Evolutionary conservation across 2,113 vertebrate species (phyloP).

Genomic region (Puntigrus tetrazona): DNA sequence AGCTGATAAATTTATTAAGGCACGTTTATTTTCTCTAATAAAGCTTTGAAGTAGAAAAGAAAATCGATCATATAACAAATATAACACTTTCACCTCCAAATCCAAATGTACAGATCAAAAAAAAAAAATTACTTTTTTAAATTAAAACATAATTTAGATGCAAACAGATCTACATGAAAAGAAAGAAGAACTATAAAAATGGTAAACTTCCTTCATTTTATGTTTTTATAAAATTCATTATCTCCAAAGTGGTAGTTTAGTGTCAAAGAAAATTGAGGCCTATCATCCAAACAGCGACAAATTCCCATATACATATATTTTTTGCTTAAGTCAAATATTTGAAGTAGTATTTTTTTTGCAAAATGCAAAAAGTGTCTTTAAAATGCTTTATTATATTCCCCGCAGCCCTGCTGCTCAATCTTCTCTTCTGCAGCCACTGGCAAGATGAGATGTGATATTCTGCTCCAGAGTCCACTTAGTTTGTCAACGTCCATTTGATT

Average conservation of each 20-base stretch:
- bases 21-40: background rate
- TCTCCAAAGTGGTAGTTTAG: background rate
- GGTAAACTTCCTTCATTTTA: background rate
- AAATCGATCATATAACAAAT: no score
- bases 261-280: background rate
- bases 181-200: background rate
- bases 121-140: background rate
- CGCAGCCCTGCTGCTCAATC: conserved; percentile 65
- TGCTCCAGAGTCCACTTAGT: conserved; percentile 78
- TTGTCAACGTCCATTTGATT: conserved; percentile 78
- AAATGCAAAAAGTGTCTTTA: conserved; percentile 29
- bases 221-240: background rate
- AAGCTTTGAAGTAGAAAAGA: background rate
- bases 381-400: background rate
- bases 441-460: conserved; percentile 79
- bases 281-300: no score
- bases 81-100: background rate
- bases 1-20: background rate
- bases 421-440: conserved; percentile 68
- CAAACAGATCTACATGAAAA: no score
- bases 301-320: background rate
- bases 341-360: no score
- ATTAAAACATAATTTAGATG: background rate
- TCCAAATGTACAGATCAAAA: background rate
- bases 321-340: background rate